A percentile compares a stretch with the other conserved stretches of the same genome.
Evolutionary conservation across 2,797 vertebrate species (phyloP).

Genomic region (Xenops minutus): DNA sequence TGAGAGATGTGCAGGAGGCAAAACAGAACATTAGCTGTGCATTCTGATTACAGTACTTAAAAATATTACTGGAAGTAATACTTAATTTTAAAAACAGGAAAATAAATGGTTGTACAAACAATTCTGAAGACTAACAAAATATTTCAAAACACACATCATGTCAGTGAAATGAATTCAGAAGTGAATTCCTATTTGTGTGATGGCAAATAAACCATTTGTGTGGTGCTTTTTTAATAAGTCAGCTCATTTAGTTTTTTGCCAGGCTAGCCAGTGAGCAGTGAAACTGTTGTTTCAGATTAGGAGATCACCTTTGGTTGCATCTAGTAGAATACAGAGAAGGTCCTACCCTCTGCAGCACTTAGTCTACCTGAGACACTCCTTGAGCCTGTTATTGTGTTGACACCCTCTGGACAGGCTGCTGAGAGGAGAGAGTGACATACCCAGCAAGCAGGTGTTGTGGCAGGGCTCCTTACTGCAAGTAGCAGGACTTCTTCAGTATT

Average conservation of each 20-base stretch:
- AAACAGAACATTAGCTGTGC: neutral
- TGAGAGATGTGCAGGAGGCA: neutral
- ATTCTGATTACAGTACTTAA: neutral
- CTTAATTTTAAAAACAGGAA: neutral
- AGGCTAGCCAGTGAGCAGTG: neutral
- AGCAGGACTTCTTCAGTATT: neutral
- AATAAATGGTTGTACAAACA: neutral
- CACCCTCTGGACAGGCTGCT: neutral
- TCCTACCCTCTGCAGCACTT: neutral
- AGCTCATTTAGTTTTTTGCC: neutral
- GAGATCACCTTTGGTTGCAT: neutral
- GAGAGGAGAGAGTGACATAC: neutral
- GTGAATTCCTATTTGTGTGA: neutral
- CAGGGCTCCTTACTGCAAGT: neutral
- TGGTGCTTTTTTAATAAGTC: accelerated
- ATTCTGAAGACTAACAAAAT: neutral
- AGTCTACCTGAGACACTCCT: neutral
- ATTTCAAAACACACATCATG: neutral
- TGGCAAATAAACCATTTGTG: neutral
- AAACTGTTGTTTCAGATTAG: neutral
- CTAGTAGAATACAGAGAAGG: neutral
- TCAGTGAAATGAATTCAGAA: neutral
- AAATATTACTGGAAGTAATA: neutral
- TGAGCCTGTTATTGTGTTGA: neutral
- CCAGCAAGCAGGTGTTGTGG: neutral